These are phyloP conservation scores for Cheilosia impressa DNA, from an alignment of 2,888 invertebrate species.

Conservation along the genomic window DNA sequence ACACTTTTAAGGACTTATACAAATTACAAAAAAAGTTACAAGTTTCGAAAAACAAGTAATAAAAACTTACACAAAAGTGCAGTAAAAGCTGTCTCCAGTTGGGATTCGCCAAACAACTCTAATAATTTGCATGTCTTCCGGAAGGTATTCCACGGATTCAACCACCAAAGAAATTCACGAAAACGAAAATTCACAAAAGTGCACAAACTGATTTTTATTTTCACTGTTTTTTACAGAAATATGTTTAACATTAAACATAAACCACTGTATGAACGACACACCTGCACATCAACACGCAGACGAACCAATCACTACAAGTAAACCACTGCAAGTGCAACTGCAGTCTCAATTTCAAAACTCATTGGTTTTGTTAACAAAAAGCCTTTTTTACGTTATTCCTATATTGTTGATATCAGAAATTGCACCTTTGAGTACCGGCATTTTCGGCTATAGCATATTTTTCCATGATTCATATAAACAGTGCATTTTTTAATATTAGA, in stretches of 20 bases:
- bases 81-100: too few relatives aligned
- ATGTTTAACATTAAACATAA: too few relatives aligned
- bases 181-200: neutral
- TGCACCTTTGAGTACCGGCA: neutral
- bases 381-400: neutral
- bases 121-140: too few relatives aligned
- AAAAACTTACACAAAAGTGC: too few relatives aligned
- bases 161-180: neutral
- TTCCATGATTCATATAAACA: neutral
- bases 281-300: too few relatives aligned
- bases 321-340: conserved; percentile 1
- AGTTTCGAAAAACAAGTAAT: too few relatives aligned
- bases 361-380: neutral
- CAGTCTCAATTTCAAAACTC: neutral
- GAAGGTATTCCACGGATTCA: neutral
- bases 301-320: neutral
- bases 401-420: neutral
- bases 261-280: too few relatives aligned
- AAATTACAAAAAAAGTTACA: too few relatives aligned
- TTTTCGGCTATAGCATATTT: neutral
- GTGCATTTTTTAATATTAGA: neutral
- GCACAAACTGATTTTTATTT: neutral
- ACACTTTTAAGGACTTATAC: too few relatives aligned
- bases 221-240: neutral
- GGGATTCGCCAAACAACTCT: too few relatives aligned